Percentiles rank a stretch among this genome's conserved stretches.
These are phyloP conservation scores for Pyrocoelia pectoralis DNA, from an alignment of 2,888 invertebrate genomes.

Conservation along the genomic window DNA sequence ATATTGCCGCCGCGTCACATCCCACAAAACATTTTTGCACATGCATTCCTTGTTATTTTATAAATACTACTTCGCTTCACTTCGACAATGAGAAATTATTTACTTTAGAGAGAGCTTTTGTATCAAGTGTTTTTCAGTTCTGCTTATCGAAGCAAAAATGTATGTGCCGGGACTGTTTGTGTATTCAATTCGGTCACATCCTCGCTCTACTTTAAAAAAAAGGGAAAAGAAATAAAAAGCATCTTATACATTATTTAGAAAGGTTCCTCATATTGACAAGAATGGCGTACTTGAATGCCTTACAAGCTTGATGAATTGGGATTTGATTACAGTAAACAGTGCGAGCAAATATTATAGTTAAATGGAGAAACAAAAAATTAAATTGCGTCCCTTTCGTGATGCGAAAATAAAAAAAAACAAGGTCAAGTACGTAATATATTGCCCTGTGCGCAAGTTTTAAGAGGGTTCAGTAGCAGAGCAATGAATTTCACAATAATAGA, in stretches of 20 bases:
- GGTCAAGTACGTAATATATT: slow-evolving; percentile 13
- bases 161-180: slow-evolving; percentile 27
- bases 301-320: slow-evolving; percentile 19
- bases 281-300: slow-evolving; percentile 15
- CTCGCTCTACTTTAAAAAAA: slow-evolving; percentile 20
- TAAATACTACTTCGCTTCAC: slow-evolving; percentile 16
- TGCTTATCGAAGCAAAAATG: slow-evolving; percentile 34
- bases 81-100: slow-evolving; percentile 20
- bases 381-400: too few relatives aligned
- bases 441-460: slow-evolving; percentile 47
- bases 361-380: too few relatives aligned
- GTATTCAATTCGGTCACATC: slow-evolving; percentile 23
- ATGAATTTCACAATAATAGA: slow-evolving; percentile 52
- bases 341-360: slow-evolving; percentile 9
- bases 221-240: slow-evolving; percentile 23
- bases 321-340: slow-evolving; percentile 8
- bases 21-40: not conserved
- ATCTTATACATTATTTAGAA: slow-evolving; percentile 36
- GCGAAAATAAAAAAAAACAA: slow-evolving; percentile 28
- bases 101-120: slow-evolving; percentile 18
- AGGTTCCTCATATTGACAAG: slow-evolving; percentile 19
- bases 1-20: too few relatives aligned
- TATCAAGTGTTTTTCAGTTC: slow-evolving; percentile 13
- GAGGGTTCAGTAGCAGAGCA: slow-evolving; percentile 44
- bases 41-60: slow-evolving; percentile 10